Conservation (phyloP, 1,140 invertebrate genomes). For the Laupala kohalensis region DNA sequence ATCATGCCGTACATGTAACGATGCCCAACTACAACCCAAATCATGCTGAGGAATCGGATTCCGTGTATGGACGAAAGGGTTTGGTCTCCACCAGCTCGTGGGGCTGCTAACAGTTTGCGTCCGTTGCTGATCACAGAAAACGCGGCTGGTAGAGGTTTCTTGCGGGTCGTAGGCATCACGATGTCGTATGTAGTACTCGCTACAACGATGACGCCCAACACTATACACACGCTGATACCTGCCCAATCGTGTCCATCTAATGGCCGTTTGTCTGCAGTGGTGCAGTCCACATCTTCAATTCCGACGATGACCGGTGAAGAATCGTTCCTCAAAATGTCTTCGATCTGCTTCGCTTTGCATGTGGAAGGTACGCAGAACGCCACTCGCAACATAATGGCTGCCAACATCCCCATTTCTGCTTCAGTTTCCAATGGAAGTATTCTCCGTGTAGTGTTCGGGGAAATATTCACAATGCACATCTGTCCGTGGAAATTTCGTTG, state of each 20-base stretch:
- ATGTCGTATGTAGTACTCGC: background rate
- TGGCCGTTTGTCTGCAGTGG: background rate
- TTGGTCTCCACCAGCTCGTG: background rate
- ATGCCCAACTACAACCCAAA: background rate
- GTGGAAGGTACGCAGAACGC: no score
- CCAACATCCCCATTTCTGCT: no score
- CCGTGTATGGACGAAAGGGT: background rate
- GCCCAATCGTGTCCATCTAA: background rate
- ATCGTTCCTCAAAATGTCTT: no score
- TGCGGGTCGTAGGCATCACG: background rate
- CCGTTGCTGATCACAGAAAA: background rate
- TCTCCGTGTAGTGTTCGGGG: no score
- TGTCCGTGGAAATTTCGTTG: background rate
- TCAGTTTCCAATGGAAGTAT: no score
- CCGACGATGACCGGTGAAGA: no score
- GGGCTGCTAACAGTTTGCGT: background rate
- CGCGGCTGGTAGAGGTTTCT: background rate
- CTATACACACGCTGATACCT: background rate
- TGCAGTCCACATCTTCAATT: background rate
- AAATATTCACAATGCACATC: background rate
- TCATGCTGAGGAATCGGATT: background rate
- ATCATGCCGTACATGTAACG: background rate
- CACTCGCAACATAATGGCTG: no score
- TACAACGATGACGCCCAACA: background rate
- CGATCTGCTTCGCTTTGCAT: no score